Evolutionary conservation across 2,888 invertebrate genomes (phyloP).

Genomic region (Corythucha ciliata): DNA sequence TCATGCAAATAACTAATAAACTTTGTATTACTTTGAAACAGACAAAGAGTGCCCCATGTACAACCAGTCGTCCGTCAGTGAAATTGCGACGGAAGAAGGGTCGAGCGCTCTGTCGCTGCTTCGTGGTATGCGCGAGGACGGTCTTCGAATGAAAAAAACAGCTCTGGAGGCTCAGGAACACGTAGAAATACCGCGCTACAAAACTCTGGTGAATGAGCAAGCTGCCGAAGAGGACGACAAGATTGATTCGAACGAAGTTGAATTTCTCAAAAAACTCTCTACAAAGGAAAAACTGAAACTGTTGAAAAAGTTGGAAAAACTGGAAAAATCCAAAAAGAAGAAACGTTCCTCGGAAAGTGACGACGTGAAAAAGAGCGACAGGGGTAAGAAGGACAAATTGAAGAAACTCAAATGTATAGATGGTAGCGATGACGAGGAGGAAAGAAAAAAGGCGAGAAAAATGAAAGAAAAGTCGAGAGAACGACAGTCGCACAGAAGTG

Average conservation of each 20-base stretch:
- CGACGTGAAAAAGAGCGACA: conserved; percentile 29
- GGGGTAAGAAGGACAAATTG: conserved; percentile 31
- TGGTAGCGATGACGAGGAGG: conserved; percentile 21
- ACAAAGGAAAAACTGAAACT: conserved; percentile 84
- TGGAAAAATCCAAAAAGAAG: conserved; percentile 44
- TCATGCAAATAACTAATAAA: too few species aligned
- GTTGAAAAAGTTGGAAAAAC: conserved; percentile 64
- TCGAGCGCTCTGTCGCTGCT: conserved; percentile 63
- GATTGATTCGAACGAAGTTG: conserved; percentile 48
- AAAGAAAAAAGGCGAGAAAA: conserved; percentile 29
- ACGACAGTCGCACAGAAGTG: too few species aligned
- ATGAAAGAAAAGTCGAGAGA: conserved; percentile 18
- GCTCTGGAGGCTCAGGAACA: conserved; percentile 45
- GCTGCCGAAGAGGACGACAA: conserved; percentile 44
- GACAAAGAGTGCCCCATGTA: conserved; percentile 95
- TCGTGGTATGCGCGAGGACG: conserved; percentile 86
- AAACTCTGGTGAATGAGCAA: conserved; percentile 7
- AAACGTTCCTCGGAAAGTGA: conserved; percentile 4
- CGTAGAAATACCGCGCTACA: conserved; percentile 38
- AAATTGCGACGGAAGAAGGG: conserved; percentile 47
- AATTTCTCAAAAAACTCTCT: conserved; percentile 69
- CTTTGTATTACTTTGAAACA: conserved; percentile 39
- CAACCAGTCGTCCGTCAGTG: conserved; percentile 62
- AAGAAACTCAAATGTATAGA: conserved; percentile 28
- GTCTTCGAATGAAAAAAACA: conserved; percentile 66